These are phyloP conservation scores for Periophthalmodon schlosseri DNA, from an alignment of 2,113 vertebrate genomes.

Conservation along the genomic window DNA sequence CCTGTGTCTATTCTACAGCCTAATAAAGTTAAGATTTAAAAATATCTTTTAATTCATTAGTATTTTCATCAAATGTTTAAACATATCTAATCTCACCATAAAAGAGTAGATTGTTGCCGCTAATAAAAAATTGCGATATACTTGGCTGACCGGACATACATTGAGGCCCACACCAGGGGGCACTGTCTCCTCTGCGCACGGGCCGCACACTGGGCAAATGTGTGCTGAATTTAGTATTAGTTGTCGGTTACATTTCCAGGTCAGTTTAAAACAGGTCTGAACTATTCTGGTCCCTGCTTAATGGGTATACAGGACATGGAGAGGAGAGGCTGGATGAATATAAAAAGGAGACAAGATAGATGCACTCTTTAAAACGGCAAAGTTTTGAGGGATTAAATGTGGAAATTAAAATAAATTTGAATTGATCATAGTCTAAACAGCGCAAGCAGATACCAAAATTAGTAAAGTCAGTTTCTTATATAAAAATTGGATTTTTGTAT, in stretches of 20 bases:
- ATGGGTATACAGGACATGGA: conserved; percentile 65
- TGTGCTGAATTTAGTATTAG: conserved; percentile 38
- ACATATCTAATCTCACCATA: conserved; percentile 12
- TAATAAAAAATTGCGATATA: conserved; percentile 44
- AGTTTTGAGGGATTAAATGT: not conserved
- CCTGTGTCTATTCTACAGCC: no score
- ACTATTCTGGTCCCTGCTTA: conserved; percentile 67
- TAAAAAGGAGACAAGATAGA: conserved; percentile 19
- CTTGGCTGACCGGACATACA: conserved; percentile 55
- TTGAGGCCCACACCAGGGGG: conserved; percentile 68
- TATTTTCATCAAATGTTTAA: not conserved
- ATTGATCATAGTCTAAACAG: not conserved
- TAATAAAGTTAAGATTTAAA: not conserved
- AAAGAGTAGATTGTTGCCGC: conserved; percentile 40
- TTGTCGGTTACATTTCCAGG: conserved; percentile 49
- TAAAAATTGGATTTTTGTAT: no score
- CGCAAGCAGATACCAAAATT: not conserved
- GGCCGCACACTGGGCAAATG: conserved; percentile 32
- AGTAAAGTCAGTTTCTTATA: no score
- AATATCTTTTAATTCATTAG: not conserved
- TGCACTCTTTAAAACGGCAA: conserved; percentile 28
- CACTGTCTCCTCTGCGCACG: conserved; percentile 74
- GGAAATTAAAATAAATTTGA: not conserved
- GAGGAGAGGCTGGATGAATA: conserved; percentile 44
- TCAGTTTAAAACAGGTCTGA: conserved; percentile 65